Percentiles rank a stretch among this genome's conserved stretches.
phyloP scores from a whole-genome alignment of 2,888 invertebrate genomes.

The Tetragnatha montana region DNA sequence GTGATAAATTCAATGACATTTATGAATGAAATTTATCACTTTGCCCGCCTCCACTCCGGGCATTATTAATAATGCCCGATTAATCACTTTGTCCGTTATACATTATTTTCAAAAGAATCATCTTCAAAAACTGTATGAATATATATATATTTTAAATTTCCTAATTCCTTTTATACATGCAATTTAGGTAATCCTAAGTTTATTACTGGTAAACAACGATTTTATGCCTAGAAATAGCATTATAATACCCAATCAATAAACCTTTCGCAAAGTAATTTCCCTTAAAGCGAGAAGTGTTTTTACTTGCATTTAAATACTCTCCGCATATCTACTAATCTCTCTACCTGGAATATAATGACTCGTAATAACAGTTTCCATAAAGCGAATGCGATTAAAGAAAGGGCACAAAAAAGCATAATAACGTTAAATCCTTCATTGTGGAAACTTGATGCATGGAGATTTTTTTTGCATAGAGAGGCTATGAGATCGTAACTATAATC shows the following conservation, averaged over 20 bases:
- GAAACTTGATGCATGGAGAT: background rate
- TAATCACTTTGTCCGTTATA: too few relatives aligned
- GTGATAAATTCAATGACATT: too few relatives aligned
- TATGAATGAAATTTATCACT: too few relatives aligned
- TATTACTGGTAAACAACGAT: background rate
- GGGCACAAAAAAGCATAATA: conserved; percentile 17
- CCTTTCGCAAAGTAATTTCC: background rate
- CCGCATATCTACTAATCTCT: background rate
- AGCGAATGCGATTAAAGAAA: background rate
- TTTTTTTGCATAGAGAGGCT: background rate
- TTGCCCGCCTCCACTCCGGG: too few relatives aligned
- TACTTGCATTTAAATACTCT: background rate
- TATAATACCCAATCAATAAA: background rate
- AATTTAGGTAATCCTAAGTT: background rate
- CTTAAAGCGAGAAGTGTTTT: background rate
- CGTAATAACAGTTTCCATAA: background rate
- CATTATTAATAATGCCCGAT: too few relatives aligned
- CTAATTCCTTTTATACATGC: background rate
- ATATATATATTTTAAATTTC: background rate
- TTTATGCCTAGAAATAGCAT: background rate
- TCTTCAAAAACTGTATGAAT: background rate
- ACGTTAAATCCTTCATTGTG: conserved; percentile 20
- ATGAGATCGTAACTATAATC: conserved; percentile 14
- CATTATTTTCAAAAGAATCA: too few relatives aligned
- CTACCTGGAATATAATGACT: background rate